A percentile compares a stretch with the other conserved stretches of the same genome.
phyloP scores from a whole-genome alignment of 2,888 invertebrate species.

The Allygus modestus region DNA sequence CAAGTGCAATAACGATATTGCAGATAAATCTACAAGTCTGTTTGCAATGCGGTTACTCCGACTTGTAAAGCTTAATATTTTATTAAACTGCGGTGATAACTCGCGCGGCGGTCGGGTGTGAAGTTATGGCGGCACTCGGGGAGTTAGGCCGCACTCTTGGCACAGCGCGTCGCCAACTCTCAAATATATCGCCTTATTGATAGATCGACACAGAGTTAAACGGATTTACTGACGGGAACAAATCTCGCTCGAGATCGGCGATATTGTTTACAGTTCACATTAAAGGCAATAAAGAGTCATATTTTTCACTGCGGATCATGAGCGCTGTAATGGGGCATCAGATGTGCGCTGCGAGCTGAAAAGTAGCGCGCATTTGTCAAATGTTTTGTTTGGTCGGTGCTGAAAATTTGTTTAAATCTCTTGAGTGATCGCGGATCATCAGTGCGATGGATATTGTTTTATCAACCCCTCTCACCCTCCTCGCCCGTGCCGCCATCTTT shows the following conservation, averaged over 20 bases:
- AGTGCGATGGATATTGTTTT: slow-evolving; percentile 64
- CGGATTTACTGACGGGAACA: slow-evolving; percentile 12
- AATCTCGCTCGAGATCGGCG: slow-evolving; percentile 20
- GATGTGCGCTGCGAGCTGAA: slow-evolving; percentile 62
- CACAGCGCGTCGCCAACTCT: not conserved
- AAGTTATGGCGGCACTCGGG: not conserved
- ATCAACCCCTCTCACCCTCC: slow-evolving; percentile 59
- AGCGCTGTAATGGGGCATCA: slow-evolving; percentile 61
- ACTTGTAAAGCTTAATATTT: no score
- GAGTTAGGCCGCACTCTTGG: not conserved
- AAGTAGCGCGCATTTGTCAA: slow-evolving; percentile 64
- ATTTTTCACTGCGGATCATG: slow-evolving; percentile 61
- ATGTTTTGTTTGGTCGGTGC: slow-evolving; percentile 65
- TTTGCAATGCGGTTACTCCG: no score
- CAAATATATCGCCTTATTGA: slow-evolving; percentile 1
- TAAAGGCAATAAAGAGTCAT: slow-evolving; percentile 59
- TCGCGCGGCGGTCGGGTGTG: not conserved
- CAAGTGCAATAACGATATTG: no score
- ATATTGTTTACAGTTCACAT: slow-evolving; percentile 55
- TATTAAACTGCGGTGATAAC: no score
- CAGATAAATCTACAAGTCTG: no score
- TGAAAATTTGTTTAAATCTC: slow-evolving; percentile 66
- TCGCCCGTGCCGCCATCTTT: slow-evolving; percentile 59
- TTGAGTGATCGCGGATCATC: slow-evolving; percentile 64
- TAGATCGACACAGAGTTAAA: not conserved